phyloP scores from a whole-genome alignment of 2,113 vertebrate species.

The Chaetorhynchus papuensis region DNA sequence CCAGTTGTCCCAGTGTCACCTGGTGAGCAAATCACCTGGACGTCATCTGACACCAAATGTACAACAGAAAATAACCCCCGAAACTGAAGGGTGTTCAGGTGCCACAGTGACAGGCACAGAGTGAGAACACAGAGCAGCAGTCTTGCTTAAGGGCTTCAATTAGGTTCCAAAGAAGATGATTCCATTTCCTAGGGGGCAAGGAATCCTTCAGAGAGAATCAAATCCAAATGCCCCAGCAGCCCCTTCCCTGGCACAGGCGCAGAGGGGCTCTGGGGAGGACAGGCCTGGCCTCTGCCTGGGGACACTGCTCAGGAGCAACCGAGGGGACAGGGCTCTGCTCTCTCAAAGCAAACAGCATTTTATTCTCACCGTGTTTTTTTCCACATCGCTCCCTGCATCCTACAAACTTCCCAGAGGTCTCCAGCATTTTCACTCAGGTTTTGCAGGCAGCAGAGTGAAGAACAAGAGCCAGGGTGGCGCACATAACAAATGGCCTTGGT shows the following conservation, averaged over 20 bases:
- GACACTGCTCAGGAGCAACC: accelerated
- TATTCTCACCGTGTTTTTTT: not conserved
- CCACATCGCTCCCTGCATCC: not conserved
- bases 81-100: not conserved
- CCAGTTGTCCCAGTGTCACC: not conserved
- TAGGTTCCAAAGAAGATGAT: not conserved
- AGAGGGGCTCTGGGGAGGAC: not conserved
- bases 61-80: not conserved
- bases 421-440: not conserved
- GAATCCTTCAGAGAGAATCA: not conserved
- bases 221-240: not conserved
- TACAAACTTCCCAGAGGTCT: not conserved
- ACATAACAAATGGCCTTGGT: accelerated
- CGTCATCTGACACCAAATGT: not conserved
- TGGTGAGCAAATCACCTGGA: not conserved
- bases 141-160: not conserved
- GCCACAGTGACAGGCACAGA: not conserved
- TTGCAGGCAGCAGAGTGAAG: not conserved
- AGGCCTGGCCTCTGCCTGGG: not conserved
- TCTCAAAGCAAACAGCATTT: not conserved
- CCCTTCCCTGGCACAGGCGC: not conserved
- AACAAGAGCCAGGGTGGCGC: not conserved
- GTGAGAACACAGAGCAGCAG: not conserved
- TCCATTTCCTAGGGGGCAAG: not conserved
- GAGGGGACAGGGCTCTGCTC: not conserved